Percentiles rank a stretch among this genome's conserved stretches.
phyloP scores from a whole-genome alignment of 2,113 vertebrate species.

The Setophaga coronata region DNA sequence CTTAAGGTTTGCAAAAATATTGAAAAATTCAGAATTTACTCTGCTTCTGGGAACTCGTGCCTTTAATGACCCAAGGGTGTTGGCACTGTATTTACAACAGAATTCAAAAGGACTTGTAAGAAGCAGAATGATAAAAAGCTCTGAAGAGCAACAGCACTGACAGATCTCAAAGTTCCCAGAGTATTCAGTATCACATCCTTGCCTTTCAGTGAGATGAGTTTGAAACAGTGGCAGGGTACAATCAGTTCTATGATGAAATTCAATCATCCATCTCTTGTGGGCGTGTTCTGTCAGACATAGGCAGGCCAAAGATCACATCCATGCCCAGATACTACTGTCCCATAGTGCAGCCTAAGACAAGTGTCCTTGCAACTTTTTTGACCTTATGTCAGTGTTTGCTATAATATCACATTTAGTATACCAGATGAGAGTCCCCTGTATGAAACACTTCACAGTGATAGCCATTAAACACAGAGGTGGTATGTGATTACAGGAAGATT shows the following conservation, averaged over 20 bases:
- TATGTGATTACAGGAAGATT: not conserved
- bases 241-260: not conserved
- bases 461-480: not conserved
- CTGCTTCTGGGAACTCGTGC: not conserved
- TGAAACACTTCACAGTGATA: not conserved
- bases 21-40: not conserved
- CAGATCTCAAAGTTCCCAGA: not conserved
- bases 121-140: not conserved
- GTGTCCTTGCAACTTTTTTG: fast-evolving
- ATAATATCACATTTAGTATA: not conserved
- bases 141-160: not conserved
- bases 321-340: not conserved
- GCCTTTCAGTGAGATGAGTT: not conserved
- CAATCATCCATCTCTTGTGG: not conserved
- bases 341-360: fast-evolving
- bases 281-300: not conserved
- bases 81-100: not conserved
- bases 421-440: not conserved
- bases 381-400: not conserved
- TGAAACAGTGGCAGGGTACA: not conserved
- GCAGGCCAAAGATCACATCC: not conserved
- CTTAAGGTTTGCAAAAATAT: not conserved
- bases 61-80: not conserved
- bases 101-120: not conserved
- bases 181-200: not conserved